Percentiles rank a stretch among this genome's conserved stretches.
Evolutionary conservation across 2,888 invertebrate genomes (phyloP).

Genomic region (Bursaphelenchus okinawaensis): DNA sequence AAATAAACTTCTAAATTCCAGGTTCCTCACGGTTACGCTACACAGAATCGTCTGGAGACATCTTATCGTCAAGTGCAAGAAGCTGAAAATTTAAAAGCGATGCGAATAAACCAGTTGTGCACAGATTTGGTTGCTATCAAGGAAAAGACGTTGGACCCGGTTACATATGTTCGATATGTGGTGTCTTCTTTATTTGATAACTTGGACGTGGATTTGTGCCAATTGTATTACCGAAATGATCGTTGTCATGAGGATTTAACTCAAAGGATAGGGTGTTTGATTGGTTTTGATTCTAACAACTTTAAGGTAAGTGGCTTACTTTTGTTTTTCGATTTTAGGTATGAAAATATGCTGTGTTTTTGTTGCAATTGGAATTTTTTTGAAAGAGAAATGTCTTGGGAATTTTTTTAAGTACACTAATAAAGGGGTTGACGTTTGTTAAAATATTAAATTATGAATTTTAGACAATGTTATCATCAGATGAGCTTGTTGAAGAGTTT

Average conservation of each 20-base stretch:
- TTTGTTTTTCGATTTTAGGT: background rate
- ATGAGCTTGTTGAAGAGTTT: constrained; percentile 4
- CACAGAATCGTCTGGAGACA: background rate
- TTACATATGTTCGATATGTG: background rate
- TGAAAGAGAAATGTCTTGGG: background rate
- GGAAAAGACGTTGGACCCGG: constrained; percentile 1
- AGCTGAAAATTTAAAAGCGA: background rate
- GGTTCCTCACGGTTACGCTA: background rate
- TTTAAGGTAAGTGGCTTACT: constrained; percentile 6
- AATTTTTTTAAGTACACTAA: background rate
- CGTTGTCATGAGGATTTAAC: constrained; percentile 5
- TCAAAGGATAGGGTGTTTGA: constrained; percentile 7
- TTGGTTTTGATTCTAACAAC: constrained; percentile 3
- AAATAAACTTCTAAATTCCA: too few relatives aligned
- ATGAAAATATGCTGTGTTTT: background rate
- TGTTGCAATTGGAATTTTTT: background rate
- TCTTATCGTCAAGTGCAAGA: background rate
- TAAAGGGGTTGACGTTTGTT: too few relatives aligned
- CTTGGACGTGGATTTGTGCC: constrained; percentile 2
- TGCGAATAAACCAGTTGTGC: background rate
- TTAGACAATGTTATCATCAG: constrained; percentile 3
- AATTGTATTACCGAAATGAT: background rate
- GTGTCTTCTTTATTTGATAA: constrained; percentile 9
- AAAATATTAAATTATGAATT: too few relatives aligned
- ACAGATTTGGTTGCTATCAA: background rate